Percentiles rank a stretch among this genome's conserved stretches.
These are phyloP conservation scores for Lasioglossum calceatum DNA, from an alignment of 2,888 invertebrate genomes.

Conservation along the genomic window DNA sequence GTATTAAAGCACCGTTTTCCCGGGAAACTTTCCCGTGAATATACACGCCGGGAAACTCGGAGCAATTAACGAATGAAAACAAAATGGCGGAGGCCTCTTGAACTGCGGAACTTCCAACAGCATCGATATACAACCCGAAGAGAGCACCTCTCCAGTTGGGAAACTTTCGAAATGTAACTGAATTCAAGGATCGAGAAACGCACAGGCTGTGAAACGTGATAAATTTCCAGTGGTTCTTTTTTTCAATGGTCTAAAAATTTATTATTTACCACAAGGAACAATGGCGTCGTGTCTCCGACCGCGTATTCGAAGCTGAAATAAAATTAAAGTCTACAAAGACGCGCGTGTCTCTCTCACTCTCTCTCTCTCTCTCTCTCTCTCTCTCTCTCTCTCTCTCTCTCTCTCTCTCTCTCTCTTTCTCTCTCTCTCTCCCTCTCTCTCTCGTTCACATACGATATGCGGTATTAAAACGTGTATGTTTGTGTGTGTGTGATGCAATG, in stretches of 20 bases:
- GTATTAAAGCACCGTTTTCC: not conserved
- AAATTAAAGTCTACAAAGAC: not conserved
- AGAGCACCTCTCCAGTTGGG: not conserved
- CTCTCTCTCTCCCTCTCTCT: not conserved
- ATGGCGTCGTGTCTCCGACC: slow-evolving; percentile 11
- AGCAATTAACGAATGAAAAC: slow-evolving; percentile 13
- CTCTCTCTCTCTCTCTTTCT: not conserved
- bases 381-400: not conserved
- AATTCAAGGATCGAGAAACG: not conserved
- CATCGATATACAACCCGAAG: slow-evolving; percentile 1
- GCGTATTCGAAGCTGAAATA: slow-evolving; percentile 5
- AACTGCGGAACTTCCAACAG: slow-evolving; percentile 7
- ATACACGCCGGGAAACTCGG: not conserved
- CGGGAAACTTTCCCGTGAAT: not conserved
- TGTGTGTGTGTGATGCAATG: not conserved
- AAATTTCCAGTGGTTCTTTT: not conserved
- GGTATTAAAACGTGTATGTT: not conserved
- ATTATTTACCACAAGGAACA: slow-evolving; percentile 14
- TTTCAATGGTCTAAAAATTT: slow-evolving; percentile 8
- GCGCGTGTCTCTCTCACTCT: not conserved
- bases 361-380: not conserved
- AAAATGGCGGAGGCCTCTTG: slow-evolving; percentile 10
- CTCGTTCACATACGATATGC: slow-evolving; percentile 10
- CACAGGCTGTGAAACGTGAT: not conserved
- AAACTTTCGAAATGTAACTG: not conserved